Base-by-base conservation (phyloP, 2,797 vertebrate species). In the Oreonectes daqikongensis region DNA sequence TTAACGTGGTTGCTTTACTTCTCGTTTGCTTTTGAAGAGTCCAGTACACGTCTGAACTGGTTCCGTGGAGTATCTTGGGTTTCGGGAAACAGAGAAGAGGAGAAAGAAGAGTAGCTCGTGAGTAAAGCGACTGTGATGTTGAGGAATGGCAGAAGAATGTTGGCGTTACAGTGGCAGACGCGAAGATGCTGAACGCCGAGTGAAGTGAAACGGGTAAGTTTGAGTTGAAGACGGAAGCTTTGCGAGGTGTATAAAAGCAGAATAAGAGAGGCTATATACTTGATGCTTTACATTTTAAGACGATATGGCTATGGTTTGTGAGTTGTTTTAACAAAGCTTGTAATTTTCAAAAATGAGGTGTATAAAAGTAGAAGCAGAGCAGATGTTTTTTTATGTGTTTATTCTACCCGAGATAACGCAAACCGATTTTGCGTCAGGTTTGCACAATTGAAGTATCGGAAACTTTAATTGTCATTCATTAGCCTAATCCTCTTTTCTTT, bases 51-150 rank as follows among this genome's bases (percentile, higher is more conserved):
- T 50, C 1, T 59, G 24, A 40, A 20, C 59, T 4, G 48, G n/a
- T 38, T 22, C 71, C 38, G 26, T 63, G 79, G 75, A 77, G 24
- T 81, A 81, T 64, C 26, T 38, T 64, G 75, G 64, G 68, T 69
- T 64, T 55, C 48, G 42, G 2, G 9, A 42, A 26, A 53, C 22
- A 42, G 17, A 22, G 32, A 44, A 53, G 14, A 65, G 32, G 12
- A 22, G 12, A 65, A 55, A 22, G 30, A 69, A 9, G 2, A 40
- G 2, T 11, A 40, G 68, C 30, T 28, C 52, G 6, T 15, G 9
- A 20, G 28, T 18, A 14, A 30, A 61, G 59, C 9, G 53, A 35
- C n/a, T 60, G 38, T 48, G 28, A 42, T 17, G 18, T 48, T 35
- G 46, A 35, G 74, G 46, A 72, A 72, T 61, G 55, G 38, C 15